Percentiles rank a stretch among this genome's conserved stretches.
Evolutionary conservation across 2,113 vertebrate genomes (phyloP).

Genomic region (Candoia aspera): DNA sequence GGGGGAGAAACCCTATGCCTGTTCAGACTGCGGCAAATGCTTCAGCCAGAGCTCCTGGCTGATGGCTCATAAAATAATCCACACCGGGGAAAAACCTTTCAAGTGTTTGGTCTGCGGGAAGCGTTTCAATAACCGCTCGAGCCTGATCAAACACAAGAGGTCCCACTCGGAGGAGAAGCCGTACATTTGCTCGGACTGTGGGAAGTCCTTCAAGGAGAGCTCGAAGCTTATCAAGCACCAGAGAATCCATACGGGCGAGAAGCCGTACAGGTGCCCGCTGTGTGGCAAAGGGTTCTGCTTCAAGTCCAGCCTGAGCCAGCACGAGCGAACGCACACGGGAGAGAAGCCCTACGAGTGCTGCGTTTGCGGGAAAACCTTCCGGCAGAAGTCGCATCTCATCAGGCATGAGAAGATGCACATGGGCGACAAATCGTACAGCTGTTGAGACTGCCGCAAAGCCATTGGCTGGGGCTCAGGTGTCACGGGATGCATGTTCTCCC

Average conservation of each 20-base stretch:
- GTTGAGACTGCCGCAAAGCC: conserved; percentile 37
- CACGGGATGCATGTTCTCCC: not conserved
- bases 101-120: conserved; percentile 25
- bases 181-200: not conserved
- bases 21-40: conserved; percentile 58
- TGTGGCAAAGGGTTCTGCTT: conserved; percentile 55
- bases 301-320: conserved; percentile 40
- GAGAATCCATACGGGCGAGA: conserved; percentile 32
- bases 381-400: conserved; percentile 49
- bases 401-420: conserved; percentile 56
- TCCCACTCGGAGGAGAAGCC: conserved; percentile 7
- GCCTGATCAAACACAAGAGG: conserved; percentile 36
- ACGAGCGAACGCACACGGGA: conserved; percentile 32
- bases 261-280: conserved; percentile 35
- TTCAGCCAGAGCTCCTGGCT: conserved; percentile 61
- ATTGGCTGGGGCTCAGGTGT: not conserved
- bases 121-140: conserved; percentile 34
- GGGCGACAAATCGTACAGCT: conserved; percentile 48
- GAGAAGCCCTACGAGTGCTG: conserved; percentile 44
- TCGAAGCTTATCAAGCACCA: conserved; percentile 32
- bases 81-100: not conserved
- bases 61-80: conserved; percentile 48
- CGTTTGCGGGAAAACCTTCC: conserved; percentile 56
- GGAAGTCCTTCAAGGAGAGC: conserved; percentile 26
- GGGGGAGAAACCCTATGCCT: conserved; percentile 51